Conservation (phyloP, 2,888 invertebrate genomes). For the Trachelus stipa region DNA sequence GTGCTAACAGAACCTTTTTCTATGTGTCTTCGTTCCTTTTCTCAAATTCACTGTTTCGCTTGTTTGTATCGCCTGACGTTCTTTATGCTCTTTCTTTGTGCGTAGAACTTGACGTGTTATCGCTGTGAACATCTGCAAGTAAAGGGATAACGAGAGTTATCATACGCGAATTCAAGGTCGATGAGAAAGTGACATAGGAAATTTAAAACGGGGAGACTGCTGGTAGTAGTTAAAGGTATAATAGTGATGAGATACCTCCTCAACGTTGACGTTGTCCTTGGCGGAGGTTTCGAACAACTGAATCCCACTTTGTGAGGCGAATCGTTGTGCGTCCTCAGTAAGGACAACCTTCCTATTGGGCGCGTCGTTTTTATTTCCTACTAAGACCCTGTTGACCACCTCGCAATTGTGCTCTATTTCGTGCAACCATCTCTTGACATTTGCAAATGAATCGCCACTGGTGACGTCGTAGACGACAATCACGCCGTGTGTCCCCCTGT, state of each 20-base stretch:
- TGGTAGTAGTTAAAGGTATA: background rate
- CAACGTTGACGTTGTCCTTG: conserved; percentile 98
- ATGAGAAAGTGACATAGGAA: background rate
- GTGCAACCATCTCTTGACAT: conserved; percentile 98
- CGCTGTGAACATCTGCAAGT: conserved; percentile 76
- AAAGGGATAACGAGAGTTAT: conserved; percentile 15
- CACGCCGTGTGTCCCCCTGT: conserved; percentile 98
- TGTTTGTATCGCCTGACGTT: conserved; percentile 76
- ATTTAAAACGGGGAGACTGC: background rate
- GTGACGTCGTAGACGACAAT: conserved; percentile 99
- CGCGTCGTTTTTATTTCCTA: conserved; percentile 97
- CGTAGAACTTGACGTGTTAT: conserved; percentile 85
- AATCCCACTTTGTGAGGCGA: conserved; percentile 98
- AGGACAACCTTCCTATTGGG: conserved; percentile 95
- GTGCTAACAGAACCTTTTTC: conserved; percentile 64
- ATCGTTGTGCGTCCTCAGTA: conserved; percentile 96
- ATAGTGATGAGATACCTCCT: conserved; percentile 82
- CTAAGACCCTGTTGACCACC: conserved; percentile 97
- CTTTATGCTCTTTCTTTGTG: conserved; percentile 85
- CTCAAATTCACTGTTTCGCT: conserved; percentile 80
- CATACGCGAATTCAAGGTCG: background rate
- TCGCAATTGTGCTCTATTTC: conserved; percentile 99
- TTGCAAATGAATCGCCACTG: conserved; percentile 98
- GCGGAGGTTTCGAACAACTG: conserved; percentile 98
- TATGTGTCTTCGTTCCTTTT: conserved; percentile 73